Conservation (phyloP, 2,797 vertebrate genomes). For the Gambelia wislizenii region DNA sequence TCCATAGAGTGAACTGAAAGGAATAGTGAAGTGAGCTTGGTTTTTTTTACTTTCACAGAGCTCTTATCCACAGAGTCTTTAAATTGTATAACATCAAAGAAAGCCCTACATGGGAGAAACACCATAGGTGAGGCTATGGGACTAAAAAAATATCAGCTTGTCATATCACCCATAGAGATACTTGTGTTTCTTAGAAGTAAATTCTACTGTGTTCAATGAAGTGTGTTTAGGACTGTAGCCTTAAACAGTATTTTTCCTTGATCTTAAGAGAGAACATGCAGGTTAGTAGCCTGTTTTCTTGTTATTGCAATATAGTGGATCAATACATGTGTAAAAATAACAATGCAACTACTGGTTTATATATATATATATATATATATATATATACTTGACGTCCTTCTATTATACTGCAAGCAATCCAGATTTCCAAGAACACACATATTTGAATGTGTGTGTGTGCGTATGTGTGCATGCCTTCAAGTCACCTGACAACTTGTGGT, state of each 20-base stretch:
- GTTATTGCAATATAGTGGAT: not conserved
- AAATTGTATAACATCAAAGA: not conserved
- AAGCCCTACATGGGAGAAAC: too few relatives aligned
- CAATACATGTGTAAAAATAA: not conserved
- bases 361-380: too few relatives aligned
- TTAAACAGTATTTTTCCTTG: slow-evolving; percentile 7
- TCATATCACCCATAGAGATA: not conserved
- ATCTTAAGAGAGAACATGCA: too few relatives aligned
- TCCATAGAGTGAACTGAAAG: not conserved
- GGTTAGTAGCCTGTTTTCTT: not conserved
- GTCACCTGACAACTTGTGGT: too few relatives aligned
- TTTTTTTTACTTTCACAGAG: not conserved
- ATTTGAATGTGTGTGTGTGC: too few relatives aligned
- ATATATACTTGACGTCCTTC: not conserved
- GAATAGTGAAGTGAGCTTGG: not conserved
- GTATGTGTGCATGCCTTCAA: too few relatives aligned
- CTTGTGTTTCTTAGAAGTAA: not conserved
- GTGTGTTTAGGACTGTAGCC: not conserved
- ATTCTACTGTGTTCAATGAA: not conserved
- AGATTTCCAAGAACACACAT: not conserved
- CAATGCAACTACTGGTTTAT: not conserved
- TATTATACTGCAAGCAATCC: not conserved
- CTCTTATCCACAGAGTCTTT: not conserved
- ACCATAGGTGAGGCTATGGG: not conserved
- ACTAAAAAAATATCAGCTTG: not conserved